Evolutionary conservation across 1,140 invertebrate species (phyloP).

Genomic region (Nasonia longicornis): DNA sequence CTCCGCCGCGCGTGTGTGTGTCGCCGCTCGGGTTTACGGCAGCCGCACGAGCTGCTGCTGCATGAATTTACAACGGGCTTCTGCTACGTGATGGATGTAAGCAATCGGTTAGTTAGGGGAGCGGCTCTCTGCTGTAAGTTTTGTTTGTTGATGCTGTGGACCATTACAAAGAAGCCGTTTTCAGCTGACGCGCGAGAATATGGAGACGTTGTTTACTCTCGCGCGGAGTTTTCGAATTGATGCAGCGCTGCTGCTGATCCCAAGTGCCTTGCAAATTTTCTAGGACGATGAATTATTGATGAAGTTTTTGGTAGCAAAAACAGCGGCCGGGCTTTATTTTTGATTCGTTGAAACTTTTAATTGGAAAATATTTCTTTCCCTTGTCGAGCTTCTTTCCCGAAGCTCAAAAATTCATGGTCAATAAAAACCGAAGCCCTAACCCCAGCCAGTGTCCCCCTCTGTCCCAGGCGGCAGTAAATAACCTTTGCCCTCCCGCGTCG

Average conservation of each 20-base stretch:
- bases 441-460: background rate
- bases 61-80: conserved; percentile 19
- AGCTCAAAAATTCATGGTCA: background rate
- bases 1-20: background rate
- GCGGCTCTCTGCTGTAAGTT: background rate
- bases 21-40: background rate
- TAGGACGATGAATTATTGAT: background rate
- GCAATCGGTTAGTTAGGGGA: conserved; percentile 13
- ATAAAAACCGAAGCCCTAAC: background rate
- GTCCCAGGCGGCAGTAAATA: background rate
- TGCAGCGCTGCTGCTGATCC: background rate
- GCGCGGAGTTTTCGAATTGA: background rate
- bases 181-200: too few relatives aligned
- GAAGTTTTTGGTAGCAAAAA: too few relatives aligned
- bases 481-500: background rate
- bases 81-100: conserved; percentile 24
- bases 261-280: background rate
- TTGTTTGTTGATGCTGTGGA: background rate
- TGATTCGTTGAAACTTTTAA: background rate
- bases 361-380: background rate
- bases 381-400: too few relatives aligned
- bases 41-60: background rate
- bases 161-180: background rate
- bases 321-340: background rate
- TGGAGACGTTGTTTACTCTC: background rate